Evolutionary conservation across 1,140 invertebrate species (phyloP).

Genomic region (Glomeris maerens): DNA sequence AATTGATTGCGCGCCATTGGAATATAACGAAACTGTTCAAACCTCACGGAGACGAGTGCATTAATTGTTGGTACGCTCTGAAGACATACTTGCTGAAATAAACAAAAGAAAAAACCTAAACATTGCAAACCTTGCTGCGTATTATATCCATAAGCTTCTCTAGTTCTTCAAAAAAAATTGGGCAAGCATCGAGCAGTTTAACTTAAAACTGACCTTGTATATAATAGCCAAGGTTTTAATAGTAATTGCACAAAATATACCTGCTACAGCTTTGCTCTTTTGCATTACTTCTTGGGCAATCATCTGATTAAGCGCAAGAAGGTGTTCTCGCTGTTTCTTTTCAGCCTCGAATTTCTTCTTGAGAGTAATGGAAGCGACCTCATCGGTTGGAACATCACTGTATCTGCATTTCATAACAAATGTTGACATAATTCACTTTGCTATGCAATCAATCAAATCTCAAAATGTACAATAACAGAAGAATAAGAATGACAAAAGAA

Average conservation of each 20-base stretch:
- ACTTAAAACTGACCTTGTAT: neutral
- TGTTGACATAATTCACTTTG: neutral
- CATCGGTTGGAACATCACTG: slow-evolving; percentile 8
- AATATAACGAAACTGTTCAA: too few species aligned
- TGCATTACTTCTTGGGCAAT: slow-evolving; percentile 85
- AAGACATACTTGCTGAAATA: too few species aligned
- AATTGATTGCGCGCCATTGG: too few species aligned
- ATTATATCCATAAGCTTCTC: neutral
- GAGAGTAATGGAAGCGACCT: slow-evolving; percentile 15
- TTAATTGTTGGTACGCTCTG: too few species aligned
- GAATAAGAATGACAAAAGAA: slow-evolving; percentile 7
- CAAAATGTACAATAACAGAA: slow-evolving; percentile 7
- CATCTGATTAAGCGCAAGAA: slow-evolving; percentile 76
- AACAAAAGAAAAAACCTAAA: too few species aligned
- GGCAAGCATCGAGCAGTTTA: neutral
- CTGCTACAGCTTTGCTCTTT: slow-evolving; percentile 82
- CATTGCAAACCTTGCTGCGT: neutral
- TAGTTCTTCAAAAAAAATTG: neutral
- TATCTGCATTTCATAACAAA: slow-evolving; percentile 6
- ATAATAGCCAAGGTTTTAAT: neutral
- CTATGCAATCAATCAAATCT: neutral
- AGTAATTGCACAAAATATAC: slow-evolving; percentile 32
- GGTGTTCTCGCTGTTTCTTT: slow-evolving; percentile 68
- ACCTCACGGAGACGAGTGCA: too few species aligned
- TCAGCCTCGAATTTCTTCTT: slow-evolving; percentile 55